phyloP scores from a whole-genome alignment of 1,140 invertebrate genomes.

The Pissodes strobi region DNA sequence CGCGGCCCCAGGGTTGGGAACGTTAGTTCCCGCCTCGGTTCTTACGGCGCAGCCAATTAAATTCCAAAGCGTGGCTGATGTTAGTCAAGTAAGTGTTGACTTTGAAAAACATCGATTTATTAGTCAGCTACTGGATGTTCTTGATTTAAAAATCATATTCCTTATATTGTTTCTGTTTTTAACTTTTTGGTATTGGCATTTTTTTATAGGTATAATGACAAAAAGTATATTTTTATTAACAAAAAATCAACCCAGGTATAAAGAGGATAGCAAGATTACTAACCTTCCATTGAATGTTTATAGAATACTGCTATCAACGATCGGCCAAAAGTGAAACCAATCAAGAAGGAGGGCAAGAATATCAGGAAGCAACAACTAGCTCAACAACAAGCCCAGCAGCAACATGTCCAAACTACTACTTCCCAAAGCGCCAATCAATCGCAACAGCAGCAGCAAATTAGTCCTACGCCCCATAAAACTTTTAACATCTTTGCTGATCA shows the following conservation, averaged over 20 bases:
- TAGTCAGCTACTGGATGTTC: too few species aligned
- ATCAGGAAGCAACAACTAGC: constrained; percentile 57
- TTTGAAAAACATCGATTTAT: too few species aligned
- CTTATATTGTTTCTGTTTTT: too few species aligned
- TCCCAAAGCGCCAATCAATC: constrained; percentile 56
- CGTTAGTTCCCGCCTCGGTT: constrained; percentile 31
- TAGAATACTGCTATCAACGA: constrained; percentile 78
- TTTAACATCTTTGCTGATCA: constrained; percentile 37
- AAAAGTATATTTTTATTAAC: background rate
- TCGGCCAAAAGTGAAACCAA: constrained; percentile 77
- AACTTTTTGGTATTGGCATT: too few species aligned
- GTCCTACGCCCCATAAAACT: constrained; percentile 30
- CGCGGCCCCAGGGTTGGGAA: constrained; percentile 9
- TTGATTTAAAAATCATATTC: too few species aligned
- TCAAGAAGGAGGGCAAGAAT: constrained; percentile 76
- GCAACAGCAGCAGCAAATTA: constrained; percentile 43
- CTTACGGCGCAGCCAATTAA: constrained; percentile 43
- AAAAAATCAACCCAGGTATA: background rate
- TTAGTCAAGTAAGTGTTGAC: constrained; percentile 57
- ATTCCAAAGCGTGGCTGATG: constrained; percentile 49
- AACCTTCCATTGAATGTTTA: too few species aligned
- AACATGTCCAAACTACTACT: constrained; percentile 44
- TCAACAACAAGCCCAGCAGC: constrained; percentile 49
- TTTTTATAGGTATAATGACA: background rate
- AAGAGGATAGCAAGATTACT: background rate